Base-by-base conservation (phyloP, 2,113 vertebrate species). In the Todiramphus chloris region DNA sequence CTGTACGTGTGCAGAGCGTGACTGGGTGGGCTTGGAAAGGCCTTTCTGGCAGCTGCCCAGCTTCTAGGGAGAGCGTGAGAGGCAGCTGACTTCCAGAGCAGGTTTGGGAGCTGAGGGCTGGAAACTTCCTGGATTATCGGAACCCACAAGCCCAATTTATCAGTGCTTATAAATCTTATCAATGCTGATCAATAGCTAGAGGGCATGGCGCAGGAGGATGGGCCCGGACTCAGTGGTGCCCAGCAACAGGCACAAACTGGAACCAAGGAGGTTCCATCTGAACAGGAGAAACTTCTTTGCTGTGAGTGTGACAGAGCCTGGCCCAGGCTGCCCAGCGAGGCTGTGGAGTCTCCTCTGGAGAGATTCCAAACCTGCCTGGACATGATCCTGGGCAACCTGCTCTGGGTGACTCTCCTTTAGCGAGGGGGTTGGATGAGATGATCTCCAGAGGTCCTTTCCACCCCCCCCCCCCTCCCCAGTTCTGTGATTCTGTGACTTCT, bases 1-100 rank as follows among this genome's bases (percentile, higher is more conserved):
- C n/a, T 0, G 0, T 44, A 25, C 1, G 8, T 55, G 55, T 55
- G 67, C 4, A 1, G 2, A 11, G 79, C 53, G 67, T 43, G 67
- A 31, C 73, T 56, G 91, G 60, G 74, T 83, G 93, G 92, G 59
- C 84, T 83, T 3, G 3, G 68, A 14, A 80, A 63, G 48, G 68
- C 63, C 63, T 55, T 39, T 74, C 39, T 64, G 93, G 93, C 18
- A 3, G 25, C 56, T 44, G 67, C 64, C 50, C 78, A 30, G 41
- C 84, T 78, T 44, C 60, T 67, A 83, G 69, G 74, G 70, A 43
- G 10, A 69, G 48, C 2, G 1, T 33, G 58, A 55, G 63, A 66
- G 66, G 50, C 59, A 51, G 68, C 55, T 33, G 74, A 18, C 19
- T 91, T 28, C n/a, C 16, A 5, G 31, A 33, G 76, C 30, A 50